A percentile compares a stretch with the other conserved stretches of the same genome.
Evolutionary conservation across 2,888 invertebrate species (phyloP).

Genomic region (Melinaea marsaeus): DNA sequence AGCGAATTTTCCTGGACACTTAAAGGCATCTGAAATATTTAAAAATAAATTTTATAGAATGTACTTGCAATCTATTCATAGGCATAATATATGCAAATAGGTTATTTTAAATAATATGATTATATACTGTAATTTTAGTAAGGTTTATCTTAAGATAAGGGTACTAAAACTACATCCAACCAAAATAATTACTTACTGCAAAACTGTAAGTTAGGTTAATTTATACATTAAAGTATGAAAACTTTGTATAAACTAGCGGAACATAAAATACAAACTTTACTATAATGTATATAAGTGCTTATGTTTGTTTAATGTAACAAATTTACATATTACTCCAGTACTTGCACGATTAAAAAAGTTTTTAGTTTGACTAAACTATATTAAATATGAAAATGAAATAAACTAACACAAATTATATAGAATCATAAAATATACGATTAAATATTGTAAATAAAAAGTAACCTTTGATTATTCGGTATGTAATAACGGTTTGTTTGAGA

Average conservation of each 20-base stretch:
- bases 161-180: not conserved
- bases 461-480: too few relatives aligned
- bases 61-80: too few relatives aligned
- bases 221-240: not conserved
- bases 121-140: not conserved
- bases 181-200: not conserved
- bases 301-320: conserved; percentile 28
- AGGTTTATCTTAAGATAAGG: not conserved
- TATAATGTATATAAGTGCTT: conserved; percentile 15
- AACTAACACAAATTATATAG: too few relatives aligned
- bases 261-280: conserved; percentile 2
- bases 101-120: not conserved
- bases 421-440: too few relatives aligned
- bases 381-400: too few relatives aligned
- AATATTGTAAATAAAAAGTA: too few relatives aligned
- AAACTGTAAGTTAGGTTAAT: not conserved
- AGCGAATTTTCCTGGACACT: too few relatives aligned
- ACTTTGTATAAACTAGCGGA: not conserved
- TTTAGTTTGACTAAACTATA: too few relatives aligned
- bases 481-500: too few relatives aligned
- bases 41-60: too few relatives aligned
- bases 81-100: not conserved
- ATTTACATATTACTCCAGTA: conserved; percentile 19
- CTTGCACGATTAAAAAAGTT: not conserved
- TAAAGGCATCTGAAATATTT: too few relatives aligned